Evolutionary conservation across 2,113 vertebrate genomes (phyloP).

Genomic region (Eubucco bourcierii): DNA sequence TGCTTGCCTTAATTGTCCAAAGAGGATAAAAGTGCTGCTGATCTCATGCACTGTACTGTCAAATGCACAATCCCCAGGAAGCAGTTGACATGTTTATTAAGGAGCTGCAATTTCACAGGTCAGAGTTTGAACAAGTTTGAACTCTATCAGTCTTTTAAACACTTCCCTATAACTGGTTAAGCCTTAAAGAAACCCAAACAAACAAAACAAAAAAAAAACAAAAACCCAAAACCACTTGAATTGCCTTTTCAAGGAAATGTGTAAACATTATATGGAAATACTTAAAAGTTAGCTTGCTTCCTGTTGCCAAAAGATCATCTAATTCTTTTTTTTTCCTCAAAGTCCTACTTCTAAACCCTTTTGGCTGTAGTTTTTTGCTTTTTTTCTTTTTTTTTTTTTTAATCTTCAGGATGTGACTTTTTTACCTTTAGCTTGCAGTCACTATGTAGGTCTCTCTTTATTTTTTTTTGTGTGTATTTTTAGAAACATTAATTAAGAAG

Average conservation of each 20-base stretch:
- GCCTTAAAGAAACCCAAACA: too few species aligned
- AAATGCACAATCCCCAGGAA: not conserved
- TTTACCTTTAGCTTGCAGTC: conserved; percentile 29
- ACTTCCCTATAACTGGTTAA: not conserved
- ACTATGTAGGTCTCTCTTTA: conserved; percentile 65
- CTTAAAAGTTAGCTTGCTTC: not conserved
- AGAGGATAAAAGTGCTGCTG: not conserved
- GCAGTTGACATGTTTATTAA: not conserved
- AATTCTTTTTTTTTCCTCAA: not conserved
- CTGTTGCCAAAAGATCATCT: not conserved
- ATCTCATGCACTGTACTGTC: not conserved
- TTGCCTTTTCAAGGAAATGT: not conserved
- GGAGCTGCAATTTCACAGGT: not conserved
- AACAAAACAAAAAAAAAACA: too few species aligned
- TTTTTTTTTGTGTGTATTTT: conserved; percentile 64
- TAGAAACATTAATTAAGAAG: conserved; percentile 75
- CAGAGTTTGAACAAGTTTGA: not conserved
- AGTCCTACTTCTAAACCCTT: not conserved
- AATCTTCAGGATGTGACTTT: conserved; percentile 41
- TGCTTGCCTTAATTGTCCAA: not conserved
- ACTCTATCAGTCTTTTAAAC: not conserved
- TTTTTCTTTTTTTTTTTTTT: not conserved
- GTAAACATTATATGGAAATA: accelerated
- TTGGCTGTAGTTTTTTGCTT: too few species aligned
- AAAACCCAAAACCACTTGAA: not conserved